Evolutionary conservation across 2,797 vertebrate species (phyloP).

Genomic region (Bovichtus diacanthus): DNA sequence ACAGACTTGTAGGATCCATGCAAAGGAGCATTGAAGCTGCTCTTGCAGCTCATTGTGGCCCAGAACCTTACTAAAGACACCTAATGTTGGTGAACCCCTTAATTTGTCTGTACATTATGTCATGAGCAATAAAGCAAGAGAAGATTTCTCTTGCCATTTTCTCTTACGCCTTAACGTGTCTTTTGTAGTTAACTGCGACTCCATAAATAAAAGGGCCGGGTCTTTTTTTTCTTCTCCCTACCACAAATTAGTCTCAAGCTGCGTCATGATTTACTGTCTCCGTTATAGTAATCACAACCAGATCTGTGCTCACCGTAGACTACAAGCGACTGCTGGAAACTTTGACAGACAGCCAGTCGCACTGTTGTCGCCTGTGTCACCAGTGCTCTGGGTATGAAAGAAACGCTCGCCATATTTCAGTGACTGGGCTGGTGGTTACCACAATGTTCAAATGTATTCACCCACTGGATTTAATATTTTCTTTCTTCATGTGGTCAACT

Average conservation of each 20-base stretch:
- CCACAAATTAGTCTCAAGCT: slow-evolving; percentile 87
- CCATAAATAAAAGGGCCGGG: slow-evolving; percentile 77
- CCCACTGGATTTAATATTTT: slow-evolving; percentile 48
- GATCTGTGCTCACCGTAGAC: slow-evolving; percentile 73
- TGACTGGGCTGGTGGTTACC: slow-evolving; percentile 44
- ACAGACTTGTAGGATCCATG: neutral
- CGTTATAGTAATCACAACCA: slow-evolving; percentile 87
- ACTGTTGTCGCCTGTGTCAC: slow-evolving; percentile 74
- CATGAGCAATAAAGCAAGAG: slow-evolving; percentile 18
- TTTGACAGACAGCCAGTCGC: slow-evolving; percentile 78
- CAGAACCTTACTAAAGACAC: slow-evolving; percentile 1
- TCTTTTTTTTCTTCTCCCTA: slow-evolving; percentile 62
- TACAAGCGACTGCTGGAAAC: slow-evolving; percentile 73
- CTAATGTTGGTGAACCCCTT: slow-evolving; percentile 1
- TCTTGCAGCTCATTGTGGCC: slow-evolving; percentile 11
- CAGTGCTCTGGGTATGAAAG: slow-evolving; percentile 36
- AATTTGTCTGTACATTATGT: slow-evolving; percentile 29
- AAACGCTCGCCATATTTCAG: slow-evolving; percentile 42
- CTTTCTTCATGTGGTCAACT: slow-evolving; percentile 49
- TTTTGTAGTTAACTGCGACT: slow-evolving; percentile 81
- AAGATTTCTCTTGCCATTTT: slow-evolving; percentile 25
- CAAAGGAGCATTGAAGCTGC: slow-evolving; percentile 5
- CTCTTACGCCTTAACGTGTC: slow-evolving; percentile 72
- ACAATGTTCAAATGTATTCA: slow-evolving; percentile 46
- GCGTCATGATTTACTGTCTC: slow-evolving; percentile 87